Evolutionary conservation across 2,797 vertebrate species (phyloP), one percentile per base, ranked within the genome.

Genomic region (Sebastes alutus): DNA sequence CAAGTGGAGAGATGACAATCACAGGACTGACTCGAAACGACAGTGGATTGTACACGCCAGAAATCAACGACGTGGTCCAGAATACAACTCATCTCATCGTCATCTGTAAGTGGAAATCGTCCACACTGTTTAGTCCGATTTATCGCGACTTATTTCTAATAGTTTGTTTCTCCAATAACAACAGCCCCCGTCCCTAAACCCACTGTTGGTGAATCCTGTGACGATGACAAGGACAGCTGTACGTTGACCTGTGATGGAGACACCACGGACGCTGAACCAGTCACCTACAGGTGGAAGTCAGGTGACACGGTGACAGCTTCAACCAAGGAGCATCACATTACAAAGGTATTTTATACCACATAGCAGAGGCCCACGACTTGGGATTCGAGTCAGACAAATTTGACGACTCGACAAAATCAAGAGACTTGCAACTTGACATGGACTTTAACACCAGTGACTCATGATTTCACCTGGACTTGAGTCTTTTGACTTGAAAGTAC

Each of bases 141-240:
- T 46, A 55, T 23, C 42, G 14, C 0, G 16, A 18, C 42, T 46
- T 23, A 22, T 61, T 65, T 65, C 16, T 29, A 3, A 65, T 25
- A 2, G 16, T 35, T 14, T 54, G 1, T 59, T 35, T 59, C 14
- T 56, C 11, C 12, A 18, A 46, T 8, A 6, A 61, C 86, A 94
- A 61, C 86, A 94, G 94, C 6, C 54, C 22, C 80, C 0, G 91
- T 94, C 49, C 81, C 89, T 1, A 61, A 22, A 7, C 94, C 92
- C 4, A 9, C 4, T 0, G 22, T 92, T 2, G 1, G 0, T 1
- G 0, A 0, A 4, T 30, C n/a, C 0, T 92, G 87, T 27, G 3
- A 75, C 1, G 11, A 4, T 0, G 60, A 67, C 1, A 0, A 0
- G n/a, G 77, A 2, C 14, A 1, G 0, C 3, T 94, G 88, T 29